Base-by-base conservation (phyloP, 2,797 vertebrate species). In the Remorina albescens region DNA sequence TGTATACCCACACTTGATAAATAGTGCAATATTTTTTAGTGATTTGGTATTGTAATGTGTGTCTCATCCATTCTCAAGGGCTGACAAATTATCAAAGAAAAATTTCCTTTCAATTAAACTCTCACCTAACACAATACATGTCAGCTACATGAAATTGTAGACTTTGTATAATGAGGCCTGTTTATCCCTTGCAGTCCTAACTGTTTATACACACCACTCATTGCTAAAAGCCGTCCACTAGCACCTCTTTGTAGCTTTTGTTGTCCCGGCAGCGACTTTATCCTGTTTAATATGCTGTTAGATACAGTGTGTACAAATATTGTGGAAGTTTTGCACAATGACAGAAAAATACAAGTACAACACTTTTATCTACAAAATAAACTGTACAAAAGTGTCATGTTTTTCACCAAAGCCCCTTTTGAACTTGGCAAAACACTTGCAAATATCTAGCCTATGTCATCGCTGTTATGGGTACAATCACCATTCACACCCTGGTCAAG, bases 1-100 rank as follows among this genome's bases (percentile, higher is more conserved):
- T n/a, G 21, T 18, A 32, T 65, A 46, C 13, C 60, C 51, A 25
- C 23, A 42, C 25, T 75, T 23, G 39, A 61, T 67, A 50, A 44
- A 13, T 53, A 9, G 4, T 3, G 8, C 4, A 34, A 1, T 28
- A 18, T 18, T 62, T 49, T 34, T 12, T 10, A 3, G 12, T 16
- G 15, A 34, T 13, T 16, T 36, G 18, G 5, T 30, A 10, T 25
- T 23, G 3, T 46, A 12, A 37, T 18, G 2, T 18, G 2, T 2
- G 10, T 42, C 26, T 37, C 9, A 1, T 59, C n/a, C n/a, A 37
- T 26, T 54, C 30, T 25, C 42, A 28, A 2, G n/a, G 47, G 26
- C 3, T 41, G 21, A 42, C 4, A 2, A 44, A 5, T 67, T 26
- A 25, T 42, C 2, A 44, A 16, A 19, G n/a, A n/a, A n/a, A 7